A percentile compares a stretch with the other conserved stretches of the same genome.
Evolutionary conservation across 2,113 vertebrate genomes (phyloP).

Genomic region (Misgurnus mizolepis): DNA sequence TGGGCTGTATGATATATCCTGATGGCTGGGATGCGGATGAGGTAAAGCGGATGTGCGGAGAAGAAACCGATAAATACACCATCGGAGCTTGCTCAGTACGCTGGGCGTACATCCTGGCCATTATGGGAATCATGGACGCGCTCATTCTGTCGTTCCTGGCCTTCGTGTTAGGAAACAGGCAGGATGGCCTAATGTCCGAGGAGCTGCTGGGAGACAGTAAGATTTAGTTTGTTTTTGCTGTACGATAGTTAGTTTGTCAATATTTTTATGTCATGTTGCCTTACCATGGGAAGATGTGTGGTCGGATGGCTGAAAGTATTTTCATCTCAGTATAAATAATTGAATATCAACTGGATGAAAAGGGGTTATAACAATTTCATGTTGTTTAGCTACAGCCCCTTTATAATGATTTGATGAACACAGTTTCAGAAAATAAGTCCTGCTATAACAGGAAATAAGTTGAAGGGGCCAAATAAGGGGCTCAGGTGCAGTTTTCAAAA

Average conservation of each 20-base stretch:
- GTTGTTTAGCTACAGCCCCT: too few relatives aligned
- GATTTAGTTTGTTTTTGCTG: conserved; percentile 62
- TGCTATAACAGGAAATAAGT: too few relatives aligned
- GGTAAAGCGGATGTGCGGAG: conserved; percentile 97
- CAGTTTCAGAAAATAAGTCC: too few relatives aligned
- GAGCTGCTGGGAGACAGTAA: conserved; percentile 97
- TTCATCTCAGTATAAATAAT: too few relatives aligned
- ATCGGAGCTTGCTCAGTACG: conserved; percentile 88
- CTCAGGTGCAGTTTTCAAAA: too few relatives aligned
- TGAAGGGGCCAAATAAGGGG: too few relatives aligned
- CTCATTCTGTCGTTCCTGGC: conserved; percentile 80
- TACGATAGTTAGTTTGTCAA: background rate
- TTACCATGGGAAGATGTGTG: background rate
- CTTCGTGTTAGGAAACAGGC: conserved; percentile 89
- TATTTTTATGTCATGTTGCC: background rate
- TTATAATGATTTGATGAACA: too few relatives aligned
- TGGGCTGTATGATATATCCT: conserved; percentile 99
- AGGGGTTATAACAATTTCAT: too few relatives aligned
- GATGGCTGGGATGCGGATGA: conserved; percentile 99
- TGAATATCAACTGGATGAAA: too few relatives aligned
- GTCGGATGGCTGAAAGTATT: too few relatives aligned
- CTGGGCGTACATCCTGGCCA: conserved; percentile 94
- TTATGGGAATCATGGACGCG: conserved; percentile 97
- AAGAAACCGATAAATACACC: conserved; percentile 98
- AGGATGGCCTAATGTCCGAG: conserved; percentile 95